Evolutionary conservation across 2,797 vertebrate genomes (phyloP).

Genomic region (Brotula barbata): DNA sequence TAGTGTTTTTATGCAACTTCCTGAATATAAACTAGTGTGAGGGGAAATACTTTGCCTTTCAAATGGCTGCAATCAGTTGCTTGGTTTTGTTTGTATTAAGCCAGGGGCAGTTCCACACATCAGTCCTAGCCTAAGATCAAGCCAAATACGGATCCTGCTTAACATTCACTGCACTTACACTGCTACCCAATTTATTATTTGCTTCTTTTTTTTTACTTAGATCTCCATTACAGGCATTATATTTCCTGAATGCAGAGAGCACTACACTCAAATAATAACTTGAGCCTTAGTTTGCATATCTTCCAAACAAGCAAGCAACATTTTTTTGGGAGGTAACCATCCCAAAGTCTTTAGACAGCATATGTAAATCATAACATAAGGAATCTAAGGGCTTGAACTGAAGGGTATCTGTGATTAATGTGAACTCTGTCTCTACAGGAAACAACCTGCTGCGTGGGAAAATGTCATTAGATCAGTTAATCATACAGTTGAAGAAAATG

Average conservation of each 20-base stretch:
- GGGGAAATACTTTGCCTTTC: no score
- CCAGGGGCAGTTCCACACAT: conserved; percentile 5
- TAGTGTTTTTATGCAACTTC: no score
- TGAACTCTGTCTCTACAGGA: no score
- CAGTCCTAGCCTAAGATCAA: conserved; percentile 7
- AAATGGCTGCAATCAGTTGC: no score
- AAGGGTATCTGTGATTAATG: no score
- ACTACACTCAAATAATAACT: background rate
- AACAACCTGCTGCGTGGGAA: no score
- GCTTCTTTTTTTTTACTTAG: conserved; percentile 1
- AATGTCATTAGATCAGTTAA: no score
- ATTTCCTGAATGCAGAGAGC: background rate
- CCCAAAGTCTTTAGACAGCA: background rate
- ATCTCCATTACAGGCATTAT: background rate
- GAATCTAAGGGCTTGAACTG: no score
- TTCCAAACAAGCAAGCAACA: background rate
- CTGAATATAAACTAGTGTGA: no score
- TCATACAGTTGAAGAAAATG: no score
- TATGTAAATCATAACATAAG: no score
- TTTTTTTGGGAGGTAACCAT: background rate
- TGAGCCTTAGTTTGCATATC: background rate
- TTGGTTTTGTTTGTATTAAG: conserved; percentile 4
- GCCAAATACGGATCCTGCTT: background rate
- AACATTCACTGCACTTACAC: background rate
- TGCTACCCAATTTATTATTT: background rate